phyloP scores from a whole-genome alignment of 2,113 vertebrate species.

The Salvator merianae region DNA sequence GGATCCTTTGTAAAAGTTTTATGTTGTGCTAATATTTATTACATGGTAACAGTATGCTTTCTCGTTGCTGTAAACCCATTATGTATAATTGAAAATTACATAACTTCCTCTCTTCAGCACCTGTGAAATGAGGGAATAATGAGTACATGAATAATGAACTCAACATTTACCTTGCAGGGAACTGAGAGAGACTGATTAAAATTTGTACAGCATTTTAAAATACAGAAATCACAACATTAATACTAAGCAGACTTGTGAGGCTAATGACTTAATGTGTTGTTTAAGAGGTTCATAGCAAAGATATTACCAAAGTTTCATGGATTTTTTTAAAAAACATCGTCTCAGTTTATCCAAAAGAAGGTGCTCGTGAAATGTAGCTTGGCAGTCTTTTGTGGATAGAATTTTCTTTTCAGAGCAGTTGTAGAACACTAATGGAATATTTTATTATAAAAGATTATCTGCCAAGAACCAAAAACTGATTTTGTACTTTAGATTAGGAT shows the following conservation, averaged over 20 bases:
- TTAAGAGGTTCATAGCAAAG: neutral
- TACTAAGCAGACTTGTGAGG: neutral
- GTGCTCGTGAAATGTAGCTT: neutral
- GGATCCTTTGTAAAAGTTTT: too few relatives aligned
- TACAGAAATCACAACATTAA: neutral
- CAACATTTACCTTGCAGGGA: slow-evolving; percentile 2
- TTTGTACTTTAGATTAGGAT: neutral
- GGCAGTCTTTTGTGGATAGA: neutral
- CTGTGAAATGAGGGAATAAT: slow-evolving; percentile 15
- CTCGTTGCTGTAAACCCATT: neutral
- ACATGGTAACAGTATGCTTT: neutral
- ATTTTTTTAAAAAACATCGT: neutral
- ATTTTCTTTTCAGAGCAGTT: neutral
- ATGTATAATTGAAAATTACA: slow-evolving; percentile 18
- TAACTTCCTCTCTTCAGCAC: slow-evolving; percentile 7
- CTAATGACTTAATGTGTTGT: neutral
- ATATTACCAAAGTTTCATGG: neutral
- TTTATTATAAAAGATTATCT: neutral
- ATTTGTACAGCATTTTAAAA: slow-evolving; percentile 1
- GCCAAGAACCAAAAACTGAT: too few relatives aligned
- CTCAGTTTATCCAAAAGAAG: neutral
- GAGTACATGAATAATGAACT: slow-evolving; percentile 18
- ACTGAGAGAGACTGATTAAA: slow-evolving; percentile 9
- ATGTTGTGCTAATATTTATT: slow-evolving; percentile 11
- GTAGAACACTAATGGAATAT: neutral